Evolutionary conservation across 2,888 invertebrate species (phyloP), one percentile per base, ranked within the genome.

Genomic region (Cyclophora albipunctata): DNA sequence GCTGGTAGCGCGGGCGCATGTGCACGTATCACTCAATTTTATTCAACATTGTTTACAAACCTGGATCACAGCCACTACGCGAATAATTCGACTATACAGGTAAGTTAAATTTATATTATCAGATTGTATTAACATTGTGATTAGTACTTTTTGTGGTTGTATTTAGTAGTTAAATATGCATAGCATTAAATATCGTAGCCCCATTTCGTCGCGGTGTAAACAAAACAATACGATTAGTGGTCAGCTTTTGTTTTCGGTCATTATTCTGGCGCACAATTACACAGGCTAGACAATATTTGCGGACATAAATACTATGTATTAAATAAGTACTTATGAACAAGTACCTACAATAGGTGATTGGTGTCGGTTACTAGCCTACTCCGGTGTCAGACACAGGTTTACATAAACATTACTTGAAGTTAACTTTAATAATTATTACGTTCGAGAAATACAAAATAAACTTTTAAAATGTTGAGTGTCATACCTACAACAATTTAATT

Each of bases 1-100:
- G 70, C 69, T 71, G 57, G 59, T 62, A 73, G 64, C 76, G 72
- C 64, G 73, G 68, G 56, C 63, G 66, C 64, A 66, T 57, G 70
- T 67, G 71, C 77, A 78, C 83, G 84, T 71, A 50, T 47, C 54
- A 54, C 52, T 46, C 40, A 45, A 45, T 34, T 51, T 47, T 49
- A 53, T 52, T 54, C 49, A 62, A 53, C 56, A 63, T 80, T 84
- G 85, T 85, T 85, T 82, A 84, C 79, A 81, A 81, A 80, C 78
- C 78, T 61, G 73, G 75, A 68, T 60, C 68, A 71, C 78, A 80
- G 81, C 64, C 67, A 67, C 70, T 66, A 64, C 62, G 70, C 68
- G 66, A 73, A 74, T 73, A 78, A 78, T 80, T 84, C 79, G 78
- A 71, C 64, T 71, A 73, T 75, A 75, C 72, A 75, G 81, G 86